Evolutionary conservation across 1,140 invertebrate species (phyloP), one percentile per base, ranked within the genome.

Genomic region (Neodiprion fabricii): DNA sequence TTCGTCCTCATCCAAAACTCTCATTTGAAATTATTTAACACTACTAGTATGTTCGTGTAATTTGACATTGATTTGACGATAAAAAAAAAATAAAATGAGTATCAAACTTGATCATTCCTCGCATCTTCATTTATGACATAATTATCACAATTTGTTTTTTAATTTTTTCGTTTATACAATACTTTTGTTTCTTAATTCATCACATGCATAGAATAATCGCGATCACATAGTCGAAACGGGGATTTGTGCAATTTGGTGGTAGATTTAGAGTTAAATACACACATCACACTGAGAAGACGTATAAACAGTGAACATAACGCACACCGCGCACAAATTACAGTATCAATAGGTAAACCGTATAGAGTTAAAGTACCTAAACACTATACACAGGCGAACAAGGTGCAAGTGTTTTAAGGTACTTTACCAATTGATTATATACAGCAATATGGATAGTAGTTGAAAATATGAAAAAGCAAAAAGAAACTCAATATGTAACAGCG

Each of bases 221-320:
- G 5, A 61, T 61, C 53, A 61, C 53, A 61, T 61, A 61, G 53
- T 61, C 53, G 53, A 69, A 77, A 79, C 78, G 77, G 80, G 79
- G 77, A 77, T 81, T 83, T 78, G 79, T 82, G 82, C 80, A 81
- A 82, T 82, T 79, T 76, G 83, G 40, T 21, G 70, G 70, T 71
- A 48, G 70, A 7, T 40, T 40, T 71, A 47, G 47, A 71, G 53
- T 61, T 14, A 61, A 61, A 61, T 61, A 61, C 53, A 61, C 53
- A 8, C 8, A 61, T 61, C n/a, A 61, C n/a, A 61, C 9, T 4
- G 0, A 12, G 53, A 12, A 61, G 53, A 12, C 11, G 53, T 61
- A 61, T 12, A 40, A 5, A 40, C 11, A 61, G 53, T 14, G 53
- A 61, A 61, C 28, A 61, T 14, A 61, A 61, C 53, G 53, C 53